Evolutionary conservation across 2,888 invertebrate species (phyloP), one percentile per base, ranked within the genome.

Genomic region (Taenaris catops): DNA sequence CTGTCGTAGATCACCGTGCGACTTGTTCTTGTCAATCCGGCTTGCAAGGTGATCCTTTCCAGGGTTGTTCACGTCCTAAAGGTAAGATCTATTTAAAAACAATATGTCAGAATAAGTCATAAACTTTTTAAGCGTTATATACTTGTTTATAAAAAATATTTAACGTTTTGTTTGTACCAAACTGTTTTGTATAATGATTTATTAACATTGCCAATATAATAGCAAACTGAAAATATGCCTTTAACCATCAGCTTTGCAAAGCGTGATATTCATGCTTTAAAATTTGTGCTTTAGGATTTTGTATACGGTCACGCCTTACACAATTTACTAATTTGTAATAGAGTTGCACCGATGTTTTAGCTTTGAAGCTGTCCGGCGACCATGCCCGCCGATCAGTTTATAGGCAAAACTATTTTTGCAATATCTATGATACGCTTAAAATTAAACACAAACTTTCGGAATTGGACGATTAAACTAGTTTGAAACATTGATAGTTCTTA

Each of bases 11-110:
- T 53, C 92, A 92, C 58, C 89, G 88, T 10, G 91, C 92, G 0
- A 87, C 89, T 7, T 93, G 92, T 53, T 81, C 89, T 7, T 92
- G 92, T 52, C 87, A 89, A 38, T 64, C 76, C 2, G 90, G 89
- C 31, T 75, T 88, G 44, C 88, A 89, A 46, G 92, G 92, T 37
- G 91, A 91, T 70, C 91, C 91, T 16, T 91, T 91, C 72, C 86
- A 84, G 52, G 86, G 87, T 62, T 89, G 88, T 63, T 72, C 78
- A 36, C 57, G 58, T 19, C 60, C 69, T 18, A 76, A 66, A 73
- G 78, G 86, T 86, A 80, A 72, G 38, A 17, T 11, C 33, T 38
- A 9, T 19, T 23, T 34, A 9, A 23, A n/a, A 23, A 27, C 24
- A 36, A n/a, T n/a, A n/a, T n/a, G n/a, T n/a, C n/a, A n/a, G n/a